Evolutionary conservation across 2,888 invertebrate genomes (phyloP), one percentile per base, ranked within the genome.

Genomic region (Miltochrista miniata): DNA sequence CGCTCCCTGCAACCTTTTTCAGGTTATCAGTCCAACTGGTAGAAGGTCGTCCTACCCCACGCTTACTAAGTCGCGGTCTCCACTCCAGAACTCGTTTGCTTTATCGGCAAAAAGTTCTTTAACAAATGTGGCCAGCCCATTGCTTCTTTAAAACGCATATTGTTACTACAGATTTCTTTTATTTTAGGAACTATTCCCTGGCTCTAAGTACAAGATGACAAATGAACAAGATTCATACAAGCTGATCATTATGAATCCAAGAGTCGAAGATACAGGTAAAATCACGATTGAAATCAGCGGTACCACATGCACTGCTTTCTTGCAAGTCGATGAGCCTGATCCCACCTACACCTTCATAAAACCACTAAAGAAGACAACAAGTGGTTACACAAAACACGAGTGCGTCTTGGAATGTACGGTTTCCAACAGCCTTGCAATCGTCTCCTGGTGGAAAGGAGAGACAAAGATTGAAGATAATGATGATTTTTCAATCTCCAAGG

Each of bases 311-410:
- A 96, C 97, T 14, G 98, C 96, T 40, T 97, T 97, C 92, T 94
- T 99, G 49, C 97, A 96, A 87, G 99, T 99, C 15, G 98, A 99
- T 77, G 99, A 98, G 87, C 97, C 99, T 53, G 98, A 98, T 87
- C 98, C 98, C 33, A 94, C 95, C 11, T 99, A 98, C 82, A 95
- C 95, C 54, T 99, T 99, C 92, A 95, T 96, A 7, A 98, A 98
- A 85, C 95, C 95, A 37, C 91, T 99, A 45, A 96, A 97, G 68
- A 98, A 98, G 87, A 96, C 95, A 69, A 94, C 95, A 39, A 97
- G 97, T 71, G 98, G 99, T 14, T 98, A 96, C 80, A 96, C 97
- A 0, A 95, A 95, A 70, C 98, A 99, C 82, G 98, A 98, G 81
- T 94, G 96, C 0, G 93, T 95, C 51, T 92, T 99, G 68, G 98